These are phyloP conservation scores for Leontopithecus rosalia DNA, from an alignment of 2,797 vertebrate species.

Conservation along the genomic window DNA sequence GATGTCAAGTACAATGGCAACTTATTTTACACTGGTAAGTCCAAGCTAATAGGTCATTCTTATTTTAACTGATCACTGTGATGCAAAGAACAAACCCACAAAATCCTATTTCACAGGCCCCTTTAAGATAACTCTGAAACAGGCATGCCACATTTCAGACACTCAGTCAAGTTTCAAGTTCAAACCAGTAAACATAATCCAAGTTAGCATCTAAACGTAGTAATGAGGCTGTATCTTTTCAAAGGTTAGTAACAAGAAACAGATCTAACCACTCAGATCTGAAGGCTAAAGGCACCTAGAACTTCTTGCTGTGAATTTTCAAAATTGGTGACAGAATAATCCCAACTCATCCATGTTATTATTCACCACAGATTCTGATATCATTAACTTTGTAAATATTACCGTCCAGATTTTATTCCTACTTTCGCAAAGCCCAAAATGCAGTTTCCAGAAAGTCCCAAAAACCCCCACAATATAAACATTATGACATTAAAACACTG, in stretches of 20 bases:
- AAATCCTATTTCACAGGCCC: not conserved
- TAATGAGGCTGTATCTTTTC: not conserved
- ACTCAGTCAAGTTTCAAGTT: constrained; percentile 75
- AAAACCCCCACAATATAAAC: not conserved
- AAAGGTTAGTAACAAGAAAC: constrained; percentile 24
- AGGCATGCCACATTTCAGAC: constrained; percentile 76
- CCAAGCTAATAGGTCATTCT: not conserved
- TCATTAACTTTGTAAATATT: not conserved
- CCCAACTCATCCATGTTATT: not conserved
- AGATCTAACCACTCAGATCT: not conserved
- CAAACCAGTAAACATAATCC: constrained; percentile 56
- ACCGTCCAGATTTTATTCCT: not conserved
- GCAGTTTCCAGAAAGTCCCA: not conserved
- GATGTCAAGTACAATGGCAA: not conserved
- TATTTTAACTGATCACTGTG: constrained; percentile 49
- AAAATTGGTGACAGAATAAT: not conserved
- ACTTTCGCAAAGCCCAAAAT: not conserved
- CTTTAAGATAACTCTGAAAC: constrained; percentile 63
- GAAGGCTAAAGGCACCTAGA: constrained; percentile 39
- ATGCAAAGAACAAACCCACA: constrained; percentile 56
- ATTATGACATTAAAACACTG: not conserved
- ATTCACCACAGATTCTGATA: not conserved
- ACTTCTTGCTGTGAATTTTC: constrained; percentile 29
- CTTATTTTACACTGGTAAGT: constrained; percentile 43
- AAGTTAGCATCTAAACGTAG: constrained; percentile 74